Percentiles rank a stretch among this genome's conserved stretches.
Evolutionary conservation across 2,888 invertebrate species (phyloP).

Genomic region (Acanthosoma haemorrhoidale): DNA sequence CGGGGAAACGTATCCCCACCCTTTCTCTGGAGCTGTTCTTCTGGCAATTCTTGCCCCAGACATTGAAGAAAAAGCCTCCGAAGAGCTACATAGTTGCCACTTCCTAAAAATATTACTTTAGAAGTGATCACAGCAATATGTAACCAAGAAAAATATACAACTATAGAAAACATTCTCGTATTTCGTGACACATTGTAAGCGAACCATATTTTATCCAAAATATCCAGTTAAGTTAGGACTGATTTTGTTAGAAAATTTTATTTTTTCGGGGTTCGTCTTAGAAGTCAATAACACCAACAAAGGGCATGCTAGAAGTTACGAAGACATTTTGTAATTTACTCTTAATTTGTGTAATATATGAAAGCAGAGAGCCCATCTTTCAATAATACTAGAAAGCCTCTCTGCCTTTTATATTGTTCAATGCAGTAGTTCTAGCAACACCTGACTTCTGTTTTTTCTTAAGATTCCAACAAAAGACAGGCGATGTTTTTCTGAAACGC

Average conservation of each 20-base stretch:
- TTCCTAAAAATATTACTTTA: slow-evolving; percentile 1
- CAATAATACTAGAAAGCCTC: slow-evolving; percentile 22
- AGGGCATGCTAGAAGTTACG: too few relatives aligned
- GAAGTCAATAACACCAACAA: neutral
- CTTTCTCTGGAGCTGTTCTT: neutral
- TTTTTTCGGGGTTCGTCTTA: slow-evolving; percentile 39
- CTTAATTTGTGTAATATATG: slow-evolving; percentile 41
- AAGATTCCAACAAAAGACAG: slow-evolving; percentile 38
- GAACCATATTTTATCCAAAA: slow-evolving; percentile 41
- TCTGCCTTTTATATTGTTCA: slow-evolving; percentile 30
- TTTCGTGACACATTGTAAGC: slow-evolving; percentile 39
- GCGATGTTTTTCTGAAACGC: slow-evolving; percentile 34
- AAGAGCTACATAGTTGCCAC: neutral
- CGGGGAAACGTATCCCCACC: too few relatives aligned
- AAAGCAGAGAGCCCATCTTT: slow-evolving; percentile 40
- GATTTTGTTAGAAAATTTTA: slow-evolving; percentile 40
- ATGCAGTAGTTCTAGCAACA: slow-evolving; percentile 29
- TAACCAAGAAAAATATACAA: slow-evolving; percentile 38
- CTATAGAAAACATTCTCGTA: slow-evolving; percentile 41
- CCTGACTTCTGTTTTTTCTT: slow-evolving; percentile 38
- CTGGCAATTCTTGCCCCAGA: neutral
- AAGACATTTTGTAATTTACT: neutral
- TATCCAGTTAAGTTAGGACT: slow-evolving; percentile 42
- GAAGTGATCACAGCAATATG: slow-evolving; percentile 42
- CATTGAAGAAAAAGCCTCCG: neutral